Evolutionary conservation across 2,113 vertebrate genomes (phyloP).

Genomic region (Cacatua alba): DNA sequence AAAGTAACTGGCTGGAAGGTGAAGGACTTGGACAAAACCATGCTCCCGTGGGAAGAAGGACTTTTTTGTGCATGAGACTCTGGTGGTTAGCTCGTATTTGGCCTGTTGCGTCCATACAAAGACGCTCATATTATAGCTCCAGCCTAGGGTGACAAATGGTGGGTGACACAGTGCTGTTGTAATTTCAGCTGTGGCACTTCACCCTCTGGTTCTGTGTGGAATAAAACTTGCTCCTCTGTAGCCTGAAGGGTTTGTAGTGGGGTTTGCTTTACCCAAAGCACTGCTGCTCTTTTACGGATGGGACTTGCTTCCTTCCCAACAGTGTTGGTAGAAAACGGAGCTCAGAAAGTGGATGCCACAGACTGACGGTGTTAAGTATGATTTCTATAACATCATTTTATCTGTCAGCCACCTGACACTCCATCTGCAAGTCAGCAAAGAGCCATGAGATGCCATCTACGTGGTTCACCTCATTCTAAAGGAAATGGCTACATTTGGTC

Average conservation of each 20-base stretch:
- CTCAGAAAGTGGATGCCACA: not conserved
- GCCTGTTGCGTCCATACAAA: not conserved
- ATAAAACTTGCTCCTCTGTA: not conserved
- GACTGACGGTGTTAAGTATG: not conserved
- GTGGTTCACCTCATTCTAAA: not conserved
- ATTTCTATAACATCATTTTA: not conserved
- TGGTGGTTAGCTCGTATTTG: not conserved
- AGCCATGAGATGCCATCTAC: not conserved
- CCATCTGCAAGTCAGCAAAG: not conserved
- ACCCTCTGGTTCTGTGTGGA: not conserved
- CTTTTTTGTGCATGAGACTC: not conserved
- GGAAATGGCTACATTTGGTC: not conserved
- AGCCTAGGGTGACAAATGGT: not conserved
- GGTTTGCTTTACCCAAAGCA: not conserved
- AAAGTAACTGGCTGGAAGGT: slow-evolving; percentile 22
- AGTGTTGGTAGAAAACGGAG: not conserved
- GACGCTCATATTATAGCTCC: not conserved
- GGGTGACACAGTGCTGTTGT: not conserved
- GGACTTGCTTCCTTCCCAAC: not conserved
- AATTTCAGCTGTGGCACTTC: not conserved
- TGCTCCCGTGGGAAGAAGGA: fast-evolving
- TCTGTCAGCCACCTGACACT: not conserved
- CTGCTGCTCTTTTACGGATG: not conserved
- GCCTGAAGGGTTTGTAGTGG: not conserved
- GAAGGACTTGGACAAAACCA: not conserved